These are phyloP conservation scores for Melipona beecheii DNA, from an alignment of 2,888 invertebrate genomes.

Conservation along the genomic window DNA sequence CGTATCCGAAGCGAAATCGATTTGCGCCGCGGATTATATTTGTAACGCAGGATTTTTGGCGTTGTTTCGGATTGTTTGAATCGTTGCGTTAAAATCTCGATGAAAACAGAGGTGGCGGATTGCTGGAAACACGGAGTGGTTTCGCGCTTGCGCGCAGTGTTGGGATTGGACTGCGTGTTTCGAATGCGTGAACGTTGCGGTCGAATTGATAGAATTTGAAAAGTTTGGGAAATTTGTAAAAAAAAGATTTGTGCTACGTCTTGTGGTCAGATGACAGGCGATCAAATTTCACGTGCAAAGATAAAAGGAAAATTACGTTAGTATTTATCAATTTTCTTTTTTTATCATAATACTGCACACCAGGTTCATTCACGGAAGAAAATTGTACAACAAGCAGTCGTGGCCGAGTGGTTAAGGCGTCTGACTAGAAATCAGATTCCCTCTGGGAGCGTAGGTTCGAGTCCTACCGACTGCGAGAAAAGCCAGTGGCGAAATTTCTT, in stretches of 20 bases:
- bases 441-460: conserved; percentile 96
- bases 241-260: too few relatives aligned
- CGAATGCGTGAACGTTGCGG: not conserved
- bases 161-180: not conserved
- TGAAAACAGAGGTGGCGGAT: not conserved
- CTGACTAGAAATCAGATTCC: conserved; percentile 96
- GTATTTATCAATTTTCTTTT: not conserved
- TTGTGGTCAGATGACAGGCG: too few relatives aligned
- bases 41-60: not conserved
- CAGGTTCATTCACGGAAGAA: accelerated
- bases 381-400: conserved; percentile 86
- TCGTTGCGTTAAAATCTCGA: not conserved
- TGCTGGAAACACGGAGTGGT: not conserved
- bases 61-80: not conserved
- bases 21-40: conserved; percentile 7
- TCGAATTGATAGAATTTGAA: not conserved
- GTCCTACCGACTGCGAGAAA: conserved; percentile 93
- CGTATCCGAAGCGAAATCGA: conserved; percentile 1
- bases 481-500: conserved; percentile 85
- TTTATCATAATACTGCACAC: accelerated
- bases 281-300: too few relatives aligned
- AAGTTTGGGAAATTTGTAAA: not conserved
- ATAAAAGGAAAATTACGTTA: not conserved
- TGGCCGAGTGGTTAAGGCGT: conserved; percentile 96
- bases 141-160: not conserved